A percentile compares a stretch with the other conserved stretches of the same genome.
phyloP scores from a whole-genome alignment of 2,888 invertebrate species.

The Pseudolycoriella hygida region DNA sequence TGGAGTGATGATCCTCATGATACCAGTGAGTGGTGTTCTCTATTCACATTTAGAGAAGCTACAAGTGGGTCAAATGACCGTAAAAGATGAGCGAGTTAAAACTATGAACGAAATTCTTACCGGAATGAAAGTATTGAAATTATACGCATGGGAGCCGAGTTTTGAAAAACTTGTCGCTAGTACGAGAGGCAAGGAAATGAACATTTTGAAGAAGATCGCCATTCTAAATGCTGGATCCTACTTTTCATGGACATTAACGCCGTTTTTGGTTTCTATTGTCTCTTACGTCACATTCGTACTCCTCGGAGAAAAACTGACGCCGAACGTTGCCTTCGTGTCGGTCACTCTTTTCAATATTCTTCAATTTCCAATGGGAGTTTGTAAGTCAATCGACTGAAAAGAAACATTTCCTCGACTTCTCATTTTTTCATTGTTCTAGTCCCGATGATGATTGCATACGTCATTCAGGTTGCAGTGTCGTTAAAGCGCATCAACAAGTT shows the following conservation, averaged over 20 bases:
- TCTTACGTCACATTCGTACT: slow-evolving; percentile 26
- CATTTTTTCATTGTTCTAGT: neutral
- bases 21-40: slow-evolving; percentile 29
- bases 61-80: slow-evolving; percentile 29
- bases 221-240: slow-evolving; percentile 33
- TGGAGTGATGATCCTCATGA: slow-evolving; percentile 33
- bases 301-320: slow-evolving; percentile 27
- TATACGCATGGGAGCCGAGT: slow-evolving; percentile 43
- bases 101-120: slow-evolving; percentile 32
- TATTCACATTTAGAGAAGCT: slow-evolving; percentile 18
- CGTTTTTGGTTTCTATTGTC: slow-evolving; percentile 32
- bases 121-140: slow-evolving; percentile 26
- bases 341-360: slow-evolving; percentile 38
- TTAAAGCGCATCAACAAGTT: slow-evolving; percentile 35
- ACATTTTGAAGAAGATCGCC: slow-evolving; percentile 35
- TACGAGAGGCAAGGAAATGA: slow-evolving; percentile 37
- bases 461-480: slow-evolving; percentile 28
- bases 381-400: too few relatives aligned
- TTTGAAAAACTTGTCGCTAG: slow-evolving; percentile 35
- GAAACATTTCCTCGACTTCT: too few relatives aligned
- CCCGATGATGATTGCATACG: slow-evolving; percentile 4
- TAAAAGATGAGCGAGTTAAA: slow-evolving; percentile 32
- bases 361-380: slow-evolving; percentile 19
- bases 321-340: slow-evolving; percentile 37
- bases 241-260: slow-evolving; percentile 41